These are phyloP conservation scores for Hiodon tergisus DNA, from an alignment of 2,113 vertebrate genomes.

Conservation along the genomic window DNA sequence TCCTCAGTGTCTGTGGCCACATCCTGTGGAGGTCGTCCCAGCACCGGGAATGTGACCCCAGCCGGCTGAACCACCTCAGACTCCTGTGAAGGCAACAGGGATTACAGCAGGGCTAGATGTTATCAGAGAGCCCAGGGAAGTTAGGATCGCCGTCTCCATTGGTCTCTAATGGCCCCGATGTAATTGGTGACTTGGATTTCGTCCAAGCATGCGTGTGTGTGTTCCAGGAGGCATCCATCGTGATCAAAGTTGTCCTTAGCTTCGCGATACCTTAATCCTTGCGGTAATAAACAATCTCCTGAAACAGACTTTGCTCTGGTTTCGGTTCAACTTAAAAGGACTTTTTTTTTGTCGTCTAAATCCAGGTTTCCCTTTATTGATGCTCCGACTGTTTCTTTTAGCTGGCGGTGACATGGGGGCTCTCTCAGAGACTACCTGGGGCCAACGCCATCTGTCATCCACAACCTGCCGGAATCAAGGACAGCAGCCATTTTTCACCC, in stretches of 20 bases:
- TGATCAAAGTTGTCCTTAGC: conserved; percentile 56
- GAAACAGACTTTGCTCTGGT: conserved; percentile 41
- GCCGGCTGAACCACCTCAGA: conserved; percentile 27
- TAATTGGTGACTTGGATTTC: conserved; percentile 55
- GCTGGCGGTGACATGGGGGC: background rate
- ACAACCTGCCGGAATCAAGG: background rate
- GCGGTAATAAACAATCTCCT: conserved; percentile 39
- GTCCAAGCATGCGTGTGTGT: conserved; percentile 36
- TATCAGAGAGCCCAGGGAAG: conserved; percentile 45
- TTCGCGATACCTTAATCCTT: conserved; percentile 44
- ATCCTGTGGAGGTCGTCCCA: no score
- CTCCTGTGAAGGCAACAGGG: conserved; percentile 17
- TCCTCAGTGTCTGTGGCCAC: background rate
- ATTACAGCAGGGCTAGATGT: conserved; percentile 38
- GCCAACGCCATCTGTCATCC: background rate
- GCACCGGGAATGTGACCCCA: conserved; percentile 12
- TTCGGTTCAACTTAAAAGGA: conserved; percentile 42
- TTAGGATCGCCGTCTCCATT: conserved; percentile 37
- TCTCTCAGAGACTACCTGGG: background rate
- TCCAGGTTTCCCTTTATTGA: conserved; percentile 33
- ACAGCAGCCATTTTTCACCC: background rate
- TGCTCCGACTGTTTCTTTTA: conserved; percentile 27
- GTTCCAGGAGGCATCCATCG: conserved; percentile 43
- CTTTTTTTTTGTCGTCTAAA: conserved; percentile 17
- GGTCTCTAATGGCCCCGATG: conserved; percentile 45